Evolutionary conservation across 2,888 invertebrate genomes (phyloP).

Genomic region (Drosophila falleni): DNA sequence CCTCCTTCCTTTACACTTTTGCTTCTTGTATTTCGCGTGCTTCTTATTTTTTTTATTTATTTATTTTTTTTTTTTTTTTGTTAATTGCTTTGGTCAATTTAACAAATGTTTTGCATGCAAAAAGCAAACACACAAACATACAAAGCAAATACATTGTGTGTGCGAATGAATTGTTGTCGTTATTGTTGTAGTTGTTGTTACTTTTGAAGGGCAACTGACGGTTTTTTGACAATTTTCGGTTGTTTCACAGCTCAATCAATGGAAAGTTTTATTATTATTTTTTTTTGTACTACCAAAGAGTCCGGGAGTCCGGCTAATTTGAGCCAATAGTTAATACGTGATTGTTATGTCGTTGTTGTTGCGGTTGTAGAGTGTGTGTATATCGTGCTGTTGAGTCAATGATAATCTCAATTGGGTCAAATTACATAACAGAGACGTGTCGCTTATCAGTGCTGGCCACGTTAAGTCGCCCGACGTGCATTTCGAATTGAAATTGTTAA

Average conservation of each 20-base stretch:
- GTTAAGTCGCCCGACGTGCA: constrained; percentile 37
- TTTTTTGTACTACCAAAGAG: constrained; percentile 7
- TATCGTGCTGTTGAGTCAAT: constrained; percentile 28
- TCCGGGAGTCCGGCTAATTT: constrained; percentile 39
- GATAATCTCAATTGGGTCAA: constrained; percentile 63
- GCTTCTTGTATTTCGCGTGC: constrained; percentile 8
- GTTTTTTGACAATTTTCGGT: constrained; percentile 32
- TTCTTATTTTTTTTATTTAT: background rate
- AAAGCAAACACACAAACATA: constrained; percentile 19
- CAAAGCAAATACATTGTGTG: constrained; percentile 29
- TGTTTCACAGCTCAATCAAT: constrained; percentile 46
- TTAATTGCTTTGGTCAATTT: constrained; percentile 71
- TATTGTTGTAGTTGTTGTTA: constrained; percentile 6
- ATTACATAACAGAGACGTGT: constrained; percentile 58
- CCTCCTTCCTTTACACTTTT: background rate
- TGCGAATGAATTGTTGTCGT: constrained; percentile 7
- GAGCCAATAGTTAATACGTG: constrained; percentile 27
- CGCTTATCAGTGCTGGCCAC: constrained; percentile 51
- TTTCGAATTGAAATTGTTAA: constrained; percentile 30
- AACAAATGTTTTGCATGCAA: constrained; percentile 53
- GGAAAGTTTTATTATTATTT: constrained; percentile 48
- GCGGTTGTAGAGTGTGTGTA: background rate
- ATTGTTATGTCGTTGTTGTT: constrained; percentile 6
- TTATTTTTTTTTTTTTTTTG: constrained; percentile 24
- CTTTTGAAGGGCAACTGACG: constrained; percentile 34